Base-by-base conservation (phyloP, 2,888 invertebrate species). In the Microplitis deprimator region DNA sequence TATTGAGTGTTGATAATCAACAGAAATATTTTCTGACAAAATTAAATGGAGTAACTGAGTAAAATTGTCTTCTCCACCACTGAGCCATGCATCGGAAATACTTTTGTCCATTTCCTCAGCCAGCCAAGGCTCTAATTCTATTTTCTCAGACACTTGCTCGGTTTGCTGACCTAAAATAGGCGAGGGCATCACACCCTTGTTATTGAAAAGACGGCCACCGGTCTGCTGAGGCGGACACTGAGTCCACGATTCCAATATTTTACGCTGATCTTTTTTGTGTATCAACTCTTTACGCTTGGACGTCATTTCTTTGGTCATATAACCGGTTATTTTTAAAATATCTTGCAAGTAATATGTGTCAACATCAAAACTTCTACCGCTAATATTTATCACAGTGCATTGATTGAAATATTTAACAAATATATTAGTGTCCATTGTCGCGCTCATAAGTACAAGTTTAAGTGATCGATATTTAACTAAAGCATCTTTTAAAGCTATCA, bases 381-480 rank as follows among this genome's bases (percentile, higher is more conserved):
- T 95, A 75, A 97, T 94, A 50, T 91, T 92, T 50, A 97, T 91
- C 29, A 96, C 93, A 0, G 95, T 94, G 81, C 96, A 95, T 84
- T 93, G 93, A 86, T 93, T 93, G 90, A 98, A 98, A 89, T 98
- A 99, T 60, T 93, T 92, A 69, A 94, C 91, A 90, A 98, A 96
- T 80, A 96, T 92, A 77, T 93, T 92, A 67, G 95, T 93, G 87
- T 98, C 97, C 89, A 97, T 93, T 0, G 98, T 96, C 10, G 98
- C 98, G 3, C 98, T 98, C 98, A 99, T 98, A 67, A 99, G 92
- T 68, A 99, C 92, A 0, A 98, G 90, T 85, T 94, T 95, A 20
- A 98, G 91, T 78, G 95, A 92, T 81, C 93, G 93, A 87, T 93
- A 94, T 69, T 93, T 91, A 1, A 92, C 91, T 64, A 97, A 88